phyloP scores from a whole-genome alignment of 1,140 invertebrate species.

The honey bee (Apis mellifera) region Amel_HAv3.1 CM009935.2:7426001-7426500 shows the following conservation, averaged over 20 bases:
- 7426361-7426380: conserved; percentile 53
- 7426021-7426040: neutral
- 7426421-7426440: neutral
- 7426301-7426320: conserved; percentile 33
- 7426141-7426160: neutral
- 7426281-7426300: too few relatives aligned
- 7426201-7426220: neutral
- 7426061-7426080: neutral
- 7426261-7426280: too few relatives aligned
- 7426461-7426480: neutral
- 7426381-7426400: conserved; percentile 38
- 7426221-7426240: neutral
- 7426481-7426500: neutral
- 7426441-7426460: neutral
- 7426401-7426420: neutral
- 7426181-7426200: neutral
- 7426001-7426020: neutral
- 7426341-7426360: conserved; percentile 21
- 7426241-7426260: too few relatives aligned
- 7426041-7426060: neutral
- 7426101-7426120: neutral
- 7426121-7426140: neutral
- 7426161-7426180: neutral
- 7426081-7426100: neutral
- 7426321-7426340: neutral